Base-by-base conservation (phyloP, 2,113 vertebrate species). In the Lanius ludovicianus region DNA sequence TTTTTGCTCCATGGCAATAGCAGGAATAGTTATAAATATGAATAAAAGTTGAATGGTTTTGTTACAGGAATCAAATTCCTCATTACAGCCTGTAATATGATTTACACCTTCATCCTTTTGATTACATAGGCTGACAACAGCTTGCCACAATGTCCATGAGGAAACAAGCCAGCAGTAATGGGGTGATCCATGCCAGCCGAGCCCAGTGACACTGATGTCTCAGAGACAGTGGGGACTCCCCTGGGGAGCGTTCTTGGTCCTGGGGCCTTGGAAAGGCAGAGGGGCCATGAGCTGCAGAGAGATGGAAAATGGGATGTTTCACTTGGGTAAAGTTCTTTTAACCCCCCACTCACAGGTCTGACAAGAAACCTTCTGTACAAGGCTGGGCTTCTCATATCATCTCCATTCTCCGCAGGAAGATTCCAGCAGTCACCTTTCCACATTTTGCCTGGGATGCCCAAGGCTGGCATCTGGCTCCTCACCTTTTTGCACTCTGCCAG, bases 41-140 rank as follows among this genome's bases (percentile, higher is more conserved):
- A 93, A 81, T 57, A 84, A 44, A 94, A 87, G 44, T 55, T 31
- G 37, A 57, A 73, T 27, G 30, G 56, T 81, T 92, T 75, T 78
- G 44, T 80, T 81, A 70, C 27, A 74, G 55, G 22, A 67, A 76
- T 90, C 91, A 76, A 65, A 85, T 90, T 91, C 75, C 59, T 90
- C 55, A 59, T 74, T 52, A 83, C 59, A 86, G 52, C 44, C 75
- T 69, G 31, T 50, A 83, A 77, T 63, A 77, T 10, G 24, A 77
- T 69, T 96, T 94, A 83, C 33, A 86, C 4, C 64, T 77, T 85
- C 59, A 91, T 68, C 39, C 55, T 90, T 88, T 75, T 53, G 64
- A 85, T 81, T 87, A 79, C 27, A 4, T 0, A 73, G 57, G 52
- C 69, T 4, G 7, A 46, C 52, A 74, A 50, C 2, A 60, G 75